Conservation (phyloP, 2,797 vertebrate genomes). For the Menidia menidia region DNA sequence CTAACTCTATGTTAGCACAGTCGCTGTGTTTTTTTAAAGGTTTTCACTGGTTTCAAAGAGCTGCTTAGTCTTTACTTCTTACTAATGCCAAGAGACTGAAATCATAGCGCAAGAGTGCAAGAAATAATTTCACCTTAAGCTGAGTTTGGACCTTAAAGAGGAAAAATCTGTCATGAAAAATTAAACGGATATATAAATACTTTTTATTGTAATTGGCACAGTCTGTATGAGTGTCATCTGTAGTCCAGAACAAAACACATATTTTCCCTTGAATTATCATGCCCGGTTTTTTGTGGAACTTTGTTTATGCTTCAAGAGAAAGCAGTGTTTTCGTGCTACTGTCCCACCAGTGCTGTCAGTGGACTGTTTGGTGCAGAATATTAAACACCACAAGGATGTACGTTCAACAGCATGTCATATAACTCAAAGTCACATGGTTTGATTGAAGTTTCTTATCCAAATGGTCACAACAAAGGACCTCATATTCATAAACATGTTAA, state of each 20-base stretch:
- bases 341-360: background rate
- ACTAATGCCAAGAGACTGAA: constrained; percentile 21
- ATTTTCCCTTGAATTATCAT: background rate
- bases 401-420: constrained; percentile 28
- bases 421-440: constrained; percentile 26
- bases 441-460: constrained; percentile 11
- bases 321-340: background rate
- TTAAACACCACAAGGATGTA: constrained; percentile 17
- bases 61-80: constrained; percentile 37
- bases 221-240: background rate
- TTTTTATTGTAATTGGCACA: constrained; percentile 19
- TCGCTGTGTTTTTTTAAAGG: constrained; percentile 27
- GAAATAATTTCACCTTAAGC: constrained; percentile 32
- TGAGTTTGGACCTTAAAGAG: constrained; percentile 31
- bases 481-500: background rate
- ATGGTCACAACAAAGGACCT: background rate
- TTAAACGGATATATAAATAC: constrained; percentile 28
- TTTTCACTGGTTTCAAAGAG: constrained; percentile 22
- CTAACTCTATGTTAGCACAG: constrained; percentile 31
- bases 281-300: constrained; percentile 10
- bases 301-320: constrained; percentile 18
- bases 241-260: background rate
- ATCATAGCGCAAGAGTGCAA: constrained; percentile 24
- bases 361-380: constrained; percentile 13
- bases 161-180: background rate